Conservation (phyloP, 2,113 vertebrate genomes). For the Mohoua ochrocephala region DNA sequence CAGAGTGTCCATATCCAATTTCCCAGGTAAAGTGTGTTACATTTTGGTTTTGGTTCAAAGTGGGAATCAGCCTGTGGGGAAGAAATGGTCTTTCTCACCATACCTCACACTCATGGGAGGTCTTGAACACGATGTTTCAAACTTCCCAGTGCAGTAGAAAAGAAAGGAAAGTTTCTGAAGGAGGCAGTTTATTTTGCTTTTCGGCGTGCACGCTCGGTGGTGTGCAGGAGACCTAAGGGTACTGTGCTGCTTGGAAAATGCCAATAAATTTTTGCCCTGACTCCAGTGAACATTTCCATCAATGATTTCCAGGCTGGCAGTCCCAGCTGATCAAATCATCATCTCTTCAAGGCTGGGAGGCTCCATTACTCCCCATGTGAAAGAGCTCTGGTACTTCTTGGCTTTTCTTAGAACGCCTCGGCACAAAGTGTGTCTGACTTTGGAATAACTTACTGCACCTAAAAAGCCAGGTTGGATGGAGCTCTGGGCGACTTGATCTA, state of each 20-base stretch:
- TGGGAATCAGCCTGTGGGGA: neutral
- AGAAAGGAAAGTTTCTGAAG: neutral
- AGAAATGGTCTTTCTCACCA: neutral
- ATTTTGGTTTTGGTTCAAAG: neutral
- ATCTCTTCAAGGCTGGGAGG: neutral
- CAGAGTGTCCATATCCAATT: neutral
- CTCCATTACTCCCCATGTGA: neutral
- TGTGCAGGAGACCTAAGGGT: neutral
- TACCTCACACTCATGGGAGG: neutral
- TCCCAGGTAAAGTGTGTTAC: neutral
- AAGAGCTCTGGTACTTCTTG: neutral
- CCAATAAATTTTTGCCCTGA: neutral
- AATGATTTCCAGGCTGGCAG: neutral
- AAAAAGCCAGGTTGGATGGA: neutral
- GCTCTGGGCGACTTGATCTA: fast-evolving
- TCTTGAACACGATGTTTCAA: neutral
- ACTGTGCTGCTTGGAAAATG: neutral
- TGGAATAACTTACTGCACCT: neutral
- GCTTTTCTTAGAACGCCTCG: fast-evolving
- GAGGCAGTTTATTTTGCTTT: constrained; percentile 26
- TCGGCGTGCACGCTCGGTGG: neutral
- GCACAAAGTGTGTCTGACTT: neutral
- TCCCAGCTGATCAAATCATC: neutral
- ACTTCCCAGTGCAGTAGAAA: neutral
- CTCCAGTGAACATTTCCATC: neutral